Percentiles rank a stretch among this genome's conserved stretches.
These are phyloP conservation scores for Ictidomys tridecemlineatus DNA, from an alignment of 2,113 vertebrate species.

Conservation along the genomic window DNA sequence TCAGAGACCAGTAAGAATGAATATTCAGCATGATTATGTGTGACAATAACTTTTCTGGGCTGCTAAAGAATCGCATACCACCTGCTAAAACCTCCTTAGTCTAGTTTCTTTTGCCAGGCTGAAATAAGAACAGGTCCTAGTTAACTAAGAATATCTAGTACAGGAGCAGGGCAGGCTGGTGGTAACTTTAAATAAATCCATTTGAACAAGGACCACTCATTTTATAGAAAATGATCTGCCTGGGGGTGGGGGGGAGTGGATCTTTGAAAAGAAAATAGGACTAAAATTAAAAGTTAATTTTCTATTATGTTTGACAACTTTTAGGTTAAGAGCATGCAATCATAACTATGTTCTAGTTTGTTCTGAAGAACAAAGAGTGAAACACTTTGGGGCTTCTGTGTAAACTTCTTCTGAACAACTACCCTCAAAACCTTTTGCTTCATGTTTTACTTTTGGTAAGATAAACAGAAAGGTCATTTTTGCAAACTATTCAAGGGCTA, in stretches of 20 bases:
- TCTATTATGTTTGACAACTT: neutral
- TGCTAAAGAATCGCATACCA: neutral
- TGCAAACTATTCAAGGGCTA: neutral
- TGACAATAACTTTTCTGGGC: neutral
- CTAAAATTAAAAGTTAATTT: neutral
- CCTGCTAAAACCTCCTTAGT: neutral
- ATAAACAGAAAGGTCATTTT: slow-evolving; percentile 36
- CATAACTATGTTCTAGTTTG: neutral
- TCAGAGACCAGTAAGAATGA: neutral
- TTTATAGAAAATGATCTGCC: neutral
- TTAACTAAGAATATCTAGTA: neutral
- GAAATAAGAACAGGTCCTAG: slow-evolving; percentile 13
- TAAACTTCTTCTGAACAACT: neutral
- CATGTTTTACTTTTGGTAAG: neutral
- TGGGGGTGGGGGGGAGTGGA: fast-evolving
- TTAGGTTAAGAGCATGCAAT: slow-evolving; percentile 18
- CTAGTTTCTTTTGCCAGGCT: neutral
- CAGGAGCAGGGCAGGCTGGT: neutral
- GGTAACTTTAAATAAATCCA: neutral
- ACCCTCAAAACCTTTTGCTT: neutral
- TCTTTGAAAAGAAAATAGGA: neutral
- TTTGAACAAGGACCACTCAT: neutral
- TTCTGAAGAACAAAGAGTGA: neutral
- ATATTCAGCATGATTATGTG: neutral
- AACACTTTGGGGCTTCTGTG: neutral